phyloP scores from a whole-genome alignment of 2,797 vertebrate species.

The Carcharodon carcharias region DNA sequence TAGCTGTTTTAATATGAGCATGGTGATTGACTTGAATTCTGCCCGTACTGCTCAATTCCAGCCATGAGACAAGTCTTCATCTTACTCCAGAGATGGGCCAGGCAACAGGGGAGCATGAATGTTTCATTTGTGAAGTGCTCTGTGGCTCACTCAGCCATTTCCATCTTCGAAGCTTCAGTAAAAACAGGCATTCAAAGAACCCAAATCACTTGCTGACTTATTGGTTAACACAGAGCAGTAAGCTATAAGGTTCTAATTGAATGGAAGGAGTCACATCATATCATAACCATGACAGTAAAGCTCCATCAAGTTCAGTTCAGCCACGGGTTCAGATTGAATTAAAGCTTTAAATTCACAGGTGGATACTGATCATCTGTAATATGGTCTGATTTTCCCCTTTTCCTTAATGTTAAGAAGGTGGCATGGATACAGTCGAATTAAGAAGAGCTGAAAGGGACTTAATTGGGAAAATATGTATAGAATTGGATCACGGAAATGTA shows the following conservation, averaged over 20 bases:
- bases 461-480: not conserved
- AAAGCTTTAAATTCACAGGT: not conserved
- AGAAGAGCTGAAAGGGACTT: not conserved
- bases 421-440: not conserved
- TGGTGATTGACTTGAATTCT: not conserved
- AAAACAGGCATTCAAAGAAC: not conserved
- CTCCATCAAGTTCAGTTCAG: not conserved
- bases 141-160: not conserved
- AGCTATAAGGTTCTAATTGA: not conserved
- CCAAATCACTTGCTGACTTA: not conserved
- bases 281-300: not conserved
- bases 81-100: not conserved
- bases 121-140: not conserved
- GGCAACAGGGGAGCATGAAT: not conserved
- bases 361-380: not conserved
- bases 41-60: not conserved
- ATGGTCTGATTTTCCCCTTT: not conserved
- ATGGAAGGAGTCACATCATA: not conserved
- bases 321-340: not conserved
- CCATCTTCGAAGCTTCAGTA: not conserved
- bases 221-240: not conserved
- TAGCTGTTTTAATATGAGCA: not conserved
- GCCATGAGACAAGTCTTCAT: not conserved
- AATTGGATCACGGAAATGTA: not conserved
- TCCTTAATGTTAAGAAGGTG: not conserved